Evolutionary conservation across 2,113 vertebrate species (phyloP).

Genomic region (Oryctolagus cuniculus): mOryCun1.1 NC_091436.1:34128001-34128500

Average conservation of each 20-base stretch:
- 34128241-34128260: neutral
- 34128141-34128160: neutral
- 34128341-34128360: neutral
- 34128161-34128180: neutral
- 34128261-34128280: neutral
- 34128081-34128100: neutral
- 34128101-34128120: neutral
- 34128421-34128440: neutral
- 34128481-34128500: neutral
- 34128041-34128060: neutral
- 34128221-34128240: neutral
- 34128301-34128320: neutral
- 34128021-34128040: neutral
- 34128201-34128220: neutral
- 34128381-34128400: conserved; percentile 4
- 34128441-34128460: neutral
- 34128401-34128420: neutral
- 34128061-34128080: neutral
- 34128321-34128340: neutral
- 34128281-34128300: neutral
- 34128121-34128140: neutral
- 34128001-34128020: neutral
- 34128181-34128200: conserved; percentile 11
- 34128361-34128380: neutral
- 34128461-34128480: neutral